Percentiles rank a stretch among this genome's conserved stretches.
Conservation (phyloP, 2,113 vertebrate genomes). For the Sebastes schlegelii region DNA sequence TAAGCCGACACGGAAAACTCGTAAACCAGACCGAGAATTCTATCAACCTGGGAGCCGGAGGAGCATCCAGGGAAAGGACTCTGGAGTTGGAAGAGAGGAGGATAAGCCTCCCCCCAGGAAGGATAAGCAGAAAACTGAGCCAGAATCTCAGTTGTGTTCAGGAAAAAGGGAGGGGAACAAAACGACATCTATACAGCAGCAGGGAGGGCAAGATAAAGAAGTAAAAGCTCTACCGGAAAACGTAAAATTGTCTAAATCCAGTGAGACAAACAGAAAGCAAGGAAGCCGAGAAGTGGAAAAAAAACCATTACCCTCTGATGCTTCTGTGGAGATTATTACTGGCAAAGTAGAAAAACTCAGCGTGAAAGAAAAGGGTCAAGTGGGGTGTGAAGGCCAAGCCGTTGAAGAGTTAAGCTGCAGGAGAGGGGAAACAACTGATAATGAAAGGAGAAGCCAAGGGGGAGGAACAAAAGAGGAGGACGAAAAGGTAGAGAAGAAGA, state of each 20-base stretch:
- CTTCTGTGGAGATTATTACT: slow-evolving; percentile 76
- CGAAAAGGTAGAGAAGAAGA: slow-evolving; percentile 66
- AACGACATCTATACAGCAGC: slow-evolving; percentile 42
- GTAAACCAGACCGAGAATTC: slow-evolving; percentile 94
- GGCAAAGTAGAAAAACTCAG: slow-evolving; percentile 86
- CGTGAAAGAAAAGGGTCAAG: slow-evolving; percentile 72
- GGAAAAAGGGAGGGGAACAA: slow-evolving; percentile 55
- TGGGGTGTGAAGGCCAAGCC: slow-evolving; percentile 26
- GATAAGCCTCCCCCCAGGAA: slow-evolving; percentile 53
- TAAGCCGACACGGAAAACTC: slow-evolving; percentile 85
- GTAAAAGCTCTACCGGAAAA: slow-evolving; percentile 59
- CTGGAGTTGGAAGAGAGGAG: slow-evolving; percentile 59
- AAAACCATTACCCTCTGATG: slow-evolving; percentile 7
- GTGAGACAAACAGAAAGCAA: slow-evolving; percentile 56
- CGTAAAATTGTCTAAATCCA: slow-evolving; percentile 38
- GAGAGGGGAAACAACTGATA: slow-evolving; percentile 57
- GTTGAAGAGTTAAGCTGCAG: slow-evolving; percentile 47
- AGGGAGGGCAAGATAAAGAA: slow-evolving; percentile 45
- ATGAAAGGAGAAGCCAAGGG: slow-evolving; percentile 70
- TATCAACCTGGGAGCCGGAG: slow-evolving; percentile 94
- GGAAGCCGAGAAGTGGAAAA: slow-evolving; percentile 36
- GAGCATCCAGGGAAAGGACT: slow-evolving; percentile 77
- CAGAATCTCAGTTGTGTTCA: slow-evolving; percentile 24
- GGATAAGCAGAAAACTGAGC: slow-evolving; percentile 49
- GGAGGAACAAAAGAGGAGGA: slow-evolving; percentile 70